Base-by-base conservation (phyloP, 2,113 vertebrate genomes). In the Periophthalmus modestus region DNA sequence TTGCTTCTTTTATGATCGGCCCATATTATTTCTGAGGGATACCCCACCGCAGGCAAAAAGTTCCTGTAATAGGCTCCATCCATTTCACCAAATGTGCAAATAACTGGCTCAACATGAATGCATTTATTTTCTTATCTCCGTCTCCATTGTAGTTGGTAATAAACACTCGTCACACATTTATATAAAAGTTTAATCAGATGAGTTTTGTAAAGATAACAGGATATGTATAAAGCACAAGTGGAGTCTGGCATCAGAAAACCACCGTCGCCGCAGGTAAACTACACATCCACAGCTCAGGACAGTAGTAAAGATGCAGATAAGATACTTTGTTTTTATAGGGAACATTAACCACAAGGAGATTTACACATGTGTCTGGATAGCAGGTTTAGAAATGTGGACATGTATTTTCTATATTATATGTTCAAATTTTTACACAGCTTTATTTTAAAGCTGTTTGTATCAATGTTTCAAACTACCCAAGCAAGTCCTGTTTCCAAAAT, bases 171-270 rank as follows among this genome's bases (percentile, higher is more conserved):
- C 62, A 65, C 62, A 65, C 34, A 43, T 65, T 65, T 19, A 65
- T 39, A 65, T 65, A 19, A 65, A 62, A 61, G 58, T 28, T 14
- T 61, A 23, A 57, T 71, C 73, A 67, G 19, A 57, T 3, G 0
- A 21, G 34, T 43, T 69, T 63, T 55, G 16, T 65, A 62, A 75
- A 39, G 57, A 73, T 80, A 43, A 55, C 57, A 39, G 5, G 34
- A 55, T 52, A 59, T 77, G 48, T 16, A 21, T 16, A 78, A 16
- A 28, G 28, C 11, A 78, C n/a, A 46, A 28, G 58, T 71, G 47
- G 70, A 50, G 61, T 52, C 33, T 73, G 16, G 54, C 58, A 67
- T 34, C 0, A 24, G 39, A 54, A 81, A 69, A 77, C 15, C 39
- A 43, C 34, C n/a, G 46, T 7, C 43, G 19, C 71, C 68, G 70